These are phyloP conservation scores for Scolanthus callimorphus DNA, from an alignment of 92 coral and sea anemone species.

Conservation along the genomic window DNA sequence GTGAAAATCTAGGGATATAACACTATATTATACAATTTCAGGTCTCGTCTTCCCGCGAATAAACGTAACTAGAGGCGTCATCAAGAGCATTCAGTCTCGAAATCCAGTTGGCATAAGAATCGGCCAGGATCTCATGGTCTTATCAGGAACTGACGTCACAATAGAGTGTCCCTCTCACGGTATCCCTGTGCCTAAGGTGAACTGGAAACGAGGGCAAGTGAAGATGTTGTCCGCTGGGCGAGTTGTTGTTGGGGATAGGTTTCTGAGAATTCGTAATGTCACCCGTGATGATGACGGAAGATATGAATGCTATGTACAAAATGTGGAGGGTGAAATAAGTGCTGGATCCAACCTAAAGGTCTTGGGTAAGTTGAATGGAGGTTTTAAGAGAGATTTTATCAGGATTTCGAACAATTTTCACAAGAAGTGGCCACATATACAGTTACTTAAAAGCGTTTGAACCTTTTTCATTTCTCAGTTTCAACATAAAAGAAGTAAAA, in stretches of 20 bases:
- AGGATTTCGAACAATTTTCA: too few relatives aligned
- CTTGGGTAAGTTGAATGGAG: conserved; percentile 57
- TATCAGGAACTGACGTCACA: conserved; percentile 62
- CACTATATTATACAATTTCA: neutral
- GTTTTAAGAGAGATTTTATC: too few relatives aligned
- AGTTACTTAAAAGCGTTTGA: too few relatives aligned
- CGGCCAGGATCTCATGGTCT: conserved; percentile 64
- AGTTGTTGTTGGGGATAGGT: conserved; percentile 9
- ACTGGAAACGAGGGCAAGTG: conserved; percentile 61
- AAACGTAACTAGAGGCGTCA: conserved; percentile 50
- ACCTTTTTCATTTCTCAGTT: too few relatives aligned
- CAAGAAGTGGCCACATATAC: too few relatives aligned
- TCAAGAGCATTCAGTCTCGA: conserved; percentile 40
- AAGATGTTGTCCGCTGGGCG: conserved; percentile 29
- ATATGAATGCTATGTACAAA: conserved; percentile 54
- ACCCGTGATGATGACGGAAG: conserved; percentile 40
- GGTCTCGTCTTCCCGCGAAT: conserved; percentile 75
- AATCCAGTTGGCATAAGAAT: conserved; percentile 41
- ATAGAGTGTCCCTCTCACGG: conserved; percentile 82
- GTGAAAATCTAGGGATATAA: too few relatives aligned
- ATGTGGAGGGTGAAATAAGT: conserved; percentile 48
- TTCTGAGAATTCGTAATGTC: conserved; percentile 25
- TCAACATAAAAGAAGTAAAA: too few relatives aligned
- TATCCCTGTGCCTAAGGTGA: conserved; percentile 72
- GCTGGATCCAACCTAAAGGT: conserved; percentile 48